Evolutionary conservation across 2,113 vertebrate genomes (phyloP).

Genomic region (Sinocyclocheilus grahami): DNA sequence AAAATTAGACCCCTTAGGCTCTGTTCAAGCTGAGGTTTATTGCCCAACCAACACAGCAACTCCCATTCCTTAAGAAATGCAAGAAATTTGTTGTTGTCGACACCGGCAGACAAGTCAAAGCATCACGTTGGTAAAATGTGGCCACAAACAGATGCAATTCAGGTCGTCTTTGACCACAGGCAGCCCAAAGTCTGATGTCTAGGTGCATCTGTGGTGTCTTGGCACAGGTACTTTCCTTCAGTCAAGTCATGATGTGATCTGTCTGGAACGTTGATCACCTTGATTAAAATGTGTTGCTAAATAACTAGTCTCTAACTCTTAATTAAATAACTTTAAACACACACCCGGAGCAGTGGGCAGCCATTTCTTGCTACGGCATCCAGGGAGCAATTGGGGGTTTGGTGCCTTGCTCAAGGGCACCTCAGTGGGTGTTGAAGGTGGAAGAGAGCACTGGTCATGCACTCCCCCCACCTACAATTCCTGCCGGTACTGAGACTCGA

Average conservation of each 20-base stretch:
- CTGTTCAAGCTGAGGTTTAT: conserved; percentile 14
- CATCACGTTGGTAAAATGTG: neutral
- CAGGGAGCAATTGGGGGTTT: neutral
- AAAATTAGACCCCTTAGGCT: conserved; percentile 15
- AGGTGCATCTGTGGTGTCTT: conserved; percentile 27
- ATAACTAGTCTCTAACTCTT: too few species aligned
- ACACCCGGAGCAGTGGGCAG: neutral
- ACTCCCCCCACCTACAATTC: neutral
- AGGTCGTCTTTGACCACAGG: conserved; percentile 17
- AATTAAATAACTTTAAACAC: neutral
- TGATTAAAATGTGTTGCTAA: neutral
- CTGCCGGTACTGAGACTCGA: neutral
- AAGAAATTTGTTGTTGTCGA: neutral
- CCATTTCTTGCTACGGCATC: neutral
- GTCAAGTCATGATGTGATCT: conserved; percentile 4
- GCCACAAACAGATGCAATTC: conserved; percentile 9
- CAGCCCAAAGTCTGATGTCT: conserved; percentile 12
- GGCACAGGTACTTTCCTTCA: conserved; percentile 10
- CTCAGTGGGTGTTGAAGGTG: neutral
- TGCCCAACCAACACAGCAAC: conserved; percentile 17
- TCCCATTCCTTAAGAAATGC: neutral
- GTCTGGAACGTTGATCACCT: neutral
- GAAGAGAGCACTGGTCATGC: too few species aligned
- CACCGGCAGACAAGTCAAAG: conserved; percentile 34
- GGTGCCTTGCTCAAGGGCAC: neutral